phyloP scores from a whole-genome alignment of 2,888 invertebrate species.

The Pediacus dermestoides region DNA sequence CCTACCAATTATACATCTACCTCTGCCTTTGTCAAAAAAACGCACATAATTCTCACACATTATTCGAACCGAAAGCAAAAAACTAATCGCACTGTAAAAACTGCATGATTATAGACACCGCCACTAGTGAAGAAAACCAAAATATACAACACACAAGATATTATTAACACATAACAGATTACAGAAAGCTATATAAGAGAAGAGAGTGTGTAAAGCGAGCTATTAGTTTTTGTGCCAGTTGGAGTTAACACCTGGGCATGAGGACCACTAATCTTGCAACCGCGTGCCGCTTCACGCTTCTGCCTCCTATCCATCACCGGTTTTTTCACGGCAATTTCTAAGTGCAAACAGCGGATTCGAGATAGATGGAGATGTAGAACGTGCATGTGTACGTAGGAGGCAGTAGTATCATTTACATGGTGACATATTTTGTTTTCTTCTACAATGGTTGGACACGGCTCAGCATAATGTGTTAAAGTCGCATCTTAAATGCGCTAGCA shows the following conservation, averaged over 20 bases:
- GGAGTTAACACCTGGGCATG: conserved; percentile 42
- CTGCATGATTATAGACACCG: too few relatives aligned
- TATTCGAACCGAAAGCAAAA: too few relatives aligned
- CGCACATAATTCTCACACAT: too few relatives aligned
- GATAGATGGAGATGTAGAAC: conserved; percentile 11
- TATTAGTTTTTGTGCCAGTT: conserved; percentile 14
- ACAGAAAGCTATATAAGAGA: neutral
- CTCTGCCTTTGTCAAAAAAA: too few relatives aligned
- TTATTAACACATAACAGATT: conserved; percentile 5
- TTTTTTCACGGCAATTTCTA: conserved; percentile 10
- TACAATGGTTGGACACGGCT: conserved; percentile 30
- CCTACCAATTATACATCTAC: too few relatives aligned
- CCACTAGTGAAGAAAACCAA: too few relatives aligned
- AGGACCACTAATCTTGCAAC: conserved; percentile 36
- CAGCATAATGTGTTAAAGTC: conserved; percentile 33
- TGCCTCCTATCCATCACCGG: conserved; percentile 23
- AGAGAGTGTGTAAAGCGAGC: neutral
- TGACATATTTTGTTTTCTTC: conserved; percentile 29
- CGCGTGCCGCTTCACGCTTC: conserved; percentile 38
- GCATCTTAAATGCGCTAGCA: conserved; percentile 30
- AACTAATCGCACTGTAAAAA: too few relatives aligned
- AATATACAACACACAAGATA: conserved; percentile 16
- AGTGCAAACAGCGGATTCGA: too few relatives aligned
- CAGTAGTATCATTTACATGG: conserved; percentile 19
- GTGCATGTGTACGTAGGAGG: conserved; percentile 1